Evolutionary conservation across 2,888 invertebrate species (phyloP).

Genomic region (Agrotis ipsilon): DNA sequence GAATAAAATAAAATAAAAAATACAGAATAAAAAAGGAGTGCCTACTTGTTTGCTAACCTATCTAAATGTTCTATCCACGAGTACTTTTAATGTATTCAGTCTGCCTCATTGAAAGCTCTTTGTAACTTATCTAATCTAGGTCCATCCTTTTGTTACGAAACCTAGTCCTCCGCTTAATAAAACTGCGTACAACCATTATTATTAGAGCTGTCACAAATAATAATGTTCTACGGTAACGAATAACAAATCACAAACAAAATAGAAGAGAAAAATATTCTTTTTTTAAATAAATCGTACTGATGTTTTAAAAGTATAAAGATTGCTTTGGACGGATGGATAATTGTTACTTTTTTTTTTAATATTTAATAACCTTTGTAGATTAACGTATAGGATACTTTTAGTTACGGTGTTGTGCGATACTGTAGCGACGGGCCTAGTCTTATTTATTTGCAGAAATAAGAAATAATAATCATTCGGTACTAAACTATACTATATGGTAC

Average conservation of each 20-base stretch:
- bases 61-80: neutral
- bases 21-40: too few relatives aligned
- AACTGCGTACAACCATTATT: conserved; percentile 7
- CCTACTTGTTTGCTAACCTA: too few relatives aligned
- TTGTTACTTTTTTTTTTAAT: too few relatives aligned
- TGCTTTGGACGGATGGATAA: too few relatives aligned
- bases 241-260: neutral
- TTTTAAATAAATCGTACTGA: neutral
- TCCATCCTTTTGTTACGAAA: conserved; percentile 26
- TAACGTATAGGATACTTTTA: too few relatives aligned
- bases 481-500: neutral
- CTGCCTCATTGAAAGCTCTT: conserved; percentile 8
- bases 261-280: neutral
- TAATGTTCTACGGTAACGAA: conserved; percentile 6
- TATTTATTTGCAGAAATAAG: too few relatives aligned
- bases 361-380: too few relatives aligned
- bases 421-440: too few relatives aligned
- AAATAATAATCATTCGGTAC: neutral
- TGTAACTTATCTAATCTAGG: conserved; percentile 30
- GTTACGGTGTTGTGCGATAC: too few relatives aligned
- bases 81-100: neutral
- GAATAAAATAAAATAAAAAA: neutral
- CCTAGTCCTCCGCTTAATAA: conserved; percentile 3
- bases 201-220: conserved; percentile 2
- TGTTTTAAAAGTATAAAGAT: too few relatives aligned